Conservation (phyloP, 2,888 invertebrate species). For the Tetropium fuscum region DNA sequence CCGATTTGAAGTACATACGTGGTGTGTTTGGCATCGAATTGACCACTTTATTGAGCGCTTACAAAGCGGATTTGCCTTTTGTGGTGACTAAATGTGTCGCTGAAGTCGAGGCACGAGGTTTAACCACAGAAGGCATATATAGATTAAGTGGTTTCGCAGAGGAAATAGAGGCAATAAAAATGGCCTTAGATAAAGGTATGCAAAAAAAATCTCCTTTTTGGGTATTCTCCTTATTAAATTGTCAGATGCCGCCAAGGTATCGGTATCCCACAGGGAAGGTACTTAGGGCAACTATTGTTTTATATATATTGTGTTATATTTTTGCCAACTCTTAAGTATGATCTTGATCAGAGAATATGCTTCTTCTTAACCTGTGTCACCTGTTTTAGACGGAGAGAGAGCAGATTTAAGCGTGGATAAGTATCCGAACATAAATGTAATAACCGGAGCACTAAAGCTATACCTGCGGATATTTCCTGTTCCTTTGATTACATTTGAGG, state of each 20-base stretch:
- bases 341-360: no score
- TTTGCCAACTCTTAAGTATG: no score
- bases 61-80: constrained; percentile 82
- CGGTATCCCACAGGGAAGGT: no score
- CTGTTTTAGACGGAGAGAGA: constrained; percentile 78
- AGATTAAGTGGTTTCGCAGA: constrained; percentile 93
- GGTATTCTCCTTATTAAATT: no score
- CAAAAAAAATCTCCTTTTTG: no score
- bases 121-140: constrained; percentile 92
- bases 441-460: constrained; percentile 91
- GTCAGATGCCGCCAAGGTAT: no score
- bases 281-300: no score
- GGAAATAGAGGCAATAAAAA: constrained; percentile 89
- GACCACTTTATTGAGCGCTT: constrained; percentile 88
- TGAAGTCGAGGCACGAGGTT: constrained; percentile 87
- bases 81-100: constrained; percentile 86
- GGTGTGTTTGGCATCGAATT: constrained; percentile 93
- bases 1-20: constrained; percentile 87
- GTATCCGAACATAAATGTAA: constrained; percentile 91
- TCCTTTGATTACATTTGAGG: constrained; percentile 89
- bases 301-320: no score
- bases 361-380: no score
- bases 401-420: constrained; percentile 79
- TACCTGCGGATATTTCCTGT: constrained; percentile 90
- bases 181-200: constrained; percentile 88